Evolutionary conservation across 2,797 vertebrate genomes (phyloP).

Genomic region (Sparidentex hasta): DNA sequence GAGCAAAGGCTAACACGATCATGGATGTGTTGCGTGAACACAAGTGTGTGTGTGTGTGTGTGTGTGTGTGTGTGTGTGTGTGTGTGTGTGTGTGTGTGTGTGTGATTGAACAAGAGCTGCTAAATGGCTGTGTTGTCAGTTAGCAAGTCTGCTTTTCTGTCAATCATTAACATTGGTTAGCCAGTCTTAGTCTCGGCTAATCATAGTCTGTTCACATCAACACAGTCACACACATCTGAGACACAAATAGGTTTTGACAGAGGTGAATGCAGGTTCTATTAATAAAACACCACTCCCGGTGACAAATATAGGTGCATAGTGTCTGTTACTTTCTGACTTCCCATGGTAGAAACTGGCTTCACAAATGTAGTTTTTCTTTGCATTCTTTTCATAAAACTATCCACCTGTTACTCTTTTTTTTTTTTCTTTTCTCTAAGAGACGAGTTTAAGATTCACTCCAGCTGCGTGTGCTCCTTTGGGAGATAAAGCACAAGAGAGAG

Average conservation of each 20-base stretch:
- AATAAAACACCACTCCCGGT: conserved; percentile 48
- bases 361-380: conserved; percentile 5
- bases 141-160: conserved; percentile 61
- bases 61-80: conserved; percentile 15
- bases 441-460: conserved; percentile 34
- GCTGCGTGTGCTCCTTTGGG: conserved; percentile 36
- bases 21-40: conserved; percentile 14
- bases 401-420: conserved; percentile 33
- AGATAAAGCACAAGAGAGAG: conserved; percentile 47
- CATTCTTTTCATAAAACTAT: conserved; percentile 24
- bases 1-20: neutral
- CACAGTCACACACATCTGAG: conserved; percentile 31
- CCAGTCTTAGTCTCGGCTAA: conserved; percentile 44
- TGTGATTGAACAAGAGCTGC: conserved; percentile 27
- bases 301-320: conserved; percentile 39
- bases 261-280: conserved; percentile 28
- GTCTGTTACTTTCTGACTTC: conserved; percentile 44
- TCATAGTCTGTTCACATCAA: conserved; percentile 40
- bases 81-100: conserved; percentile 13
- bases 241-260: conserved; percentile 38
- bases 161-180: conserved; percentile 74
- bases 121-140: conserved; percentile 47
- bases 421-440: conserved; percentile 11
- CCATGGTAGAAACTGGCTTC: neutral
- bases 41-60: conserved; percentile 1